Percentiles rank a stretch among this genome's conserved stretches.
Conservation (phyloP, 2,797 vertebrate genomes). For the Takifugu ocellatus region DNA sequence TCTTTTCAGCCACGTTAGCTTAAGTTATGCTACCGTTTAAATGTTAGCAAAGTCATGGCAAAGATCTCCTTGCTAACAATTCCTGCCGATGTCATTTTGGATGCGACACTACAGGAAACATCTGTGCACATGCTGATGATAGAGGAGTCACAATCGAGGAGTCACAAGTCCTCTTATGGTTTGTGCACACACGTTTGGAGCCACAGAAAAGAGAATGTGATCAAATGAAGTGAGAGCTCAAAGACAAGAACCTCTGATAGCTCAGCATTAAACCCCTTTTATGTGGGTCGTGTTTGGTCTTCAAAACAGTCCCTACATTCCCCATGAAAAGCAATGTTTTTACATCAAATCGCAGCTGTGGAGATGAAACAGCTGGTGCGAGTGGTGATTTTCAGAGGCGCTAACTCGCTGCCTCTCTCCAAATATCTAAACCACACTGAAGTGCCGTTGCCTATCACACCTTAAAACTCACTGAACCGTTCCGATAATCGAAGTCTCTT, state of each 20-base stretch:
- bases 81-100: too few relatives aligned
- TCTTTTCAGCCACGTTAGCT: too few relatives aligned
- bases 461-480: slow-evolving; percentile 56
- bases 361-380: slow-evolving; percentile 41
- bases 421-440: slow-evolving; percentile 59
- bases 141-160: background rate
- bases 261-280: slow-evolving; percentile 29
- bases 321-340: slow-evolving; percentile 10
- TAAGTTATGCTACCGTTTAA: too few relatives aligned
- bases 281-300: slow-evolving; percentile 38
- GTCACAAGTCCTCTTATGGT: background rate
- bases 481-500: slow-evolving; percentile 56
- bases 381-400: slow-evolving; percentile 54
- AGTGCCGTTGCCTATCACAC: slow-evolving; percentile 67
- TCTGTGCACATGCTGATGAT: slow-evolving; percentile 29
- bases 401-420: slow-evolving; percentile 47
- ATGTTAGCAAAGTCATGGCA: too few relatives aligned
- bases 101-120: too few relatives aligned
- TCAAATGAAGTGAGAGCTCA: slow-evolving; percentile 30
- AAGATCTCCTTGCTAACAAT: too few relatives aligned
- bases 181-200: background rate
- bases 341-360: slow-evolving; percentile 21
- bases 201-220: slow-evolving; percentile 8
- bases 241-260: slow-evolving; percentile 24
- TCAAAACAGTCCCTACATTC: slow-evolving; percentile 37